Percentiles rank a stretch among this genome's conserved stretches.
These are phyloP conservation scores for Sialia sialis DNA, from an alignment of 2,113 vertebrate species.

Conservation along the genomic window DNA sequence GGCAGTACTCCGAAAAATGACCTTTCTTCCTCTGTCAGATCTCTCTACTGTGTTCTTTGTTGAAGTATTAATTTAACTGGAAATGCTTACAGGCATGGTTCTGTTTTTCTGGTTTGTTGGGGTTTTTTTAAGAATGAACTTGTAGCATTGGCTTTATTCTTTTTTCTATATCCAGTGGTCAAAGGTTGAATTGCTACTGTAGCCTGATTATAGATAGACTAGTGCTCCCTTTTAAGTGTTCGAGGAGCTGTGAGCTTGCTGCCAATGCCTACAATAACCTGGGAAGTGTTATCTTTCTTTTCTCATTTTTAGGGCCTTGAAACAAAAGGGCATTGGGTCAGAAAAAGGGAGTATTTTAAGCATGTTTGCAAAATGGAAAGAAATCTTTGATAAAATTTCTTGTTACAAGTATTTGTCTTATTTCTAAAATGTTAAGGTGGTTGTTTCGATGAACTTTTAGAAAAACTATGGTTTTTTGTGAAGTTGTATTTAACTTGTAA, in stretches of 20 bases:
- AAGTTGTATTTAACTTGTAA: constrained; percentile 29
- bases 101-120: neutral
- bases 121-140: neutral
- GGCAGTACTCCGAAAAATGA: neutral
- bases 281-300: neutral
- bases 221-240: neutral
- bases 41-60: neutral
- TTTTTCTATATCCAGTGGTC: neutral
- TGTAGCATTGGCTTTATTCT: constrained; percentile 16
- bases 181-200: constrained; percentile 2
- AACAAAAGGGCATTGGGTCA: neutral
- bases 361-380: constrained; percentile 41
- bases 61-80: constrained; percentile 39
- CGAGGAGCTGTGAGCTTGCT: constrained; percentile 25
- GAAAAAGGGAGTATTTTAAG: neutral
- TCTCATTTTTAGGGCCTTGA: neutral
- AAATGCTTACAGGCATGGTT: constrained; percentile 15
- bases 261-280: constrained; percentile 11
- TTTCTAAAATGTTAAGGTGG: neutral
- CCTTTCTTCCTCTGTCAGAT: neutral
- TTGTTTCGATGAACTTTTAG: constrained; percentile 37
- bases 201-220: neutral
- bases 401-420: constrained; percentile 19
- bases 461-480: constrained; percentile 11
- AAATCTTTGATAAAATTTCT: constrained; percentile 11